These are phyloP conservation scores for Arrhamphus sclerolepis DNA, from an alignment of 2,797 vertebrate species.

Conservation along the genomic window DNA sequence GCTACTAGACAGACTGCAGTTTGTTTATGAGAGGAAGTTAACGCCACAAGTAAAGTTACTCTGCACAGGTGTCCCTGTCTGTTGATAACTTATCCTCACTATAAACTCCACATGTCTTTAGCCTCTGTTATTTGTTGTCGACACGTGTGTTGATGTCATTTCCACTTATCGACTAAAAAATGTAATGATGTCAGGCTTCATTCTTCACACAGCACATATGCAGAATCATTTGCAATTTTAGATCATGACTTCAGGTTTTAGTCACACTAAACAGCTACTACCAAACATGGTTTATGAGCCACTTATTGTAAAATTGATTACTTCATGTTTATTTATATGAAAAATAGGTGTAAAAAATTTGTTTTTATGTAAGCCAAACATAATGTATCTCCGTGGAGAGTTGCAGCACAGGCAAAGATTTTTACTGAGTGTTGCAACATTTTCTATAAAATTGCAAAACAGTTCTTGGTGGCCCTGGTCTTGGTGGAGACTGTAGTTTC, in stretches of 20 bases:
- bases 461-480: too few species aligned
- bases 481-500: too few species aligned
- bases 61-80: conserved; percentile 11
- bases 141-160: conserved; percentile 21
- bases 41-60: background rate
- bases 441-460: too few species aligned
- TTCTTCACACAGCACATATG: background rate
- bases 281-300: conserved; percentile 1
- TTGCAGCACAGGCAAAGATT: background rate
- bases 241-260: conserved; percentile 6
- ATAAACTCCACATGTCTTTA: background rate
- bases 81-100: background rate
- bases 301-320: background rate
- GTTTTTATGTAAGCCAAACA: too few species aligned
- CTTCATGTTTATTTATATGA: background rate
- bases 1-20: background rate
- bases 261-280: conserved; percentile 7
- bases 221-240: conserved; percentile 3
- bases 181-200: conserved; percentile 24
- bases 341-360: too few species aligned
- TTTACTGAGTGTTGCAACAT: too few species aligned
- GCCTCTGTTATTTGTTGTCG: conserved; percentile 10
- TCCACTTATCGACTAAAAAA: conserved; percentile 2
- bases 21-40: background rate
- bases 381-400: background rate